Evolutionary conservation across 2,113 vertebrate species (phyloP).

Genomic region (Psammodynastes pulverulentus): DNA sequence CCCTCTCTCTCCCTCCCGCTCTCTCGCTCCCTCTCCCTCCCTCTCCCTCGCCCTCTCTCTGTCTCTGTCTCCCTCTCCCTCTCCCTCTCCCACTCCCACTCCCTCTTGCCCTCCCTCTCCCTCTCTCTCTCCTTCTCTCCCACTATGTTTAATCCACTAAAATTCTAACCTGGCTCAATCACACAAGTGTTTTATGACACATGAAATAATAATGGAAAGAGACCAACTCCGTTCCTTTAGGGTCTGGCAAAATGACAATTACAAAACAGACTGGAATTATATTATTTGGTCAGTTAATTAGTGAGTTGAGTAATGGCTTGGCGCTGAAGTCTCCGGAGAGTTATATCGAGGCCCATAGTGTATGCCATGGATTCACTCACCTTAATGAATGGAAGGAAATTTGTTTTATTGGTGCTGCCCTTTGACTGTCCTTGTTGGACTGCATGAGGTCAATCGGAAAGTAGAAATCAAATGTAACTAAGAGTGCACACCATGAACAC

Average conservation of each 20-base stretch:
- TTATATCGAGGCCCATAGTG: background rate
- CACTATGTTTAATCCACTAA: background rate
- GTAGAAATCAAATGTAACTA: no score
- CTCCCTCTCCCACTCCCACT: no score
- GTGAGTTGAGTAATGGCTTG: background rate
- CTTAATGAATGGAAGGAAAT: conserved; percentile 8
- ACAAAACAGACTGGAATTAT: conserved; percentile 1
- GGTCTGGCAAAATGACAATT: background rate
- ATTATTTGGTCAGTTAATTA: conserved; percentile 27
- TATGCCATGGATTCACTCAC: background rate
- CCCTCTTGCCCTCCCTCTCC: no score
- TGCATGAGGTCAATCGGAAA: no score
- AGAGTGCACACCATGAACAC: no score
- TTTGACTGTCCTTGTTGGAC: no score
- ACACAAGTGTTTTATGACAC: background rate
- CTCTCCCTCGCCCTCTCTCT: no score
- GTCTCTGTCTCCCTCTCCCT: no score
- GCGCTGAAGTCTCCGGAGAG: background rate
- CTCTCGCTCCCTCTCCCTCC: no score
- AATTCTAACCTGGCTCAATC: background rate
- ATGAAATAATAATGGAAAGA: background rate
- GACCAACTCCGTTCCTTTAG: background rate
- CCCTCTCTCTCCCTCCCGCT: no score
- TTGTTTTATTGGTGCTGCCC: background rate
- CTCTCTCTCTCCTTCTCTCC: no score